A percentile compares a stretch with the other conserved stretches of the same genome.
Evolutionary conservation across 2,888 invertebrate species (phyloP).

Genomic region (Zaprionus obscuricornis): DNA sequence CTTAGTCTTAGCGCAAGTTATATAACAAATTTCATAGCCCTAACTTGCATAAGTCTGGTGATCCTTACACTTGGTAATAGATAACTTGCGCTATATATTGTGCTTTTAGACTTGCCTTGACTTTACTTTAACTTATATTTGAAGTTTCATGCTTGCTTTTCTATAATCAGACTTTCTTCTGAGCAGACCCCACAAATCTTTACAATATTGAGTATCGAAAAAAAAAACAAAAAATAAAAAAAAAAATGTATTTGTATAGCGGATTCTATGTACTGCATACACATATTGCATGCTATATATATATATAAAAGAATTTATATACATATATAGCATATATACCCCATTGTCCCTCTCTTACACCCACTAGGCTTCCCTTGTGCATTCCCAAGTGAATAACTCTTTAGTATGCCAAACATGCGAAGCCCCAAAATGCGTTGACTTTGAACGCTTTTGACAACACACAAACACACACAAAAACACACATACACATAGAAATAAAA

Average conservation of each 20-base stretch:
- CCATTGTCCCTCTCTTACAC: too few species aligned
- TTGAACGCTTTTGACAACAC: conserved; percentile 50
- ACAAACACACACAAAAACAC: not conserved
- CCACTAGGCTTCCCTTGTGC: conserved; percentile 6
- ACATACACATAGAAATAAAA: not conserved
- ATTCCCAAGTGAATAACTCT: conserved; percentile 25
- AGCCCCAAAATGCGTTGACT: conserved; percentile 52
- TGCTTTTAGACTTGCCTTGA: too few species aligned
- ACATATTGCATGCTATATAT: conserved; percentile 3
- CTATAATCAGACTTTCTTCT: not conserved
- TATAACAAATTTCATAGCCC: too few species aligned
- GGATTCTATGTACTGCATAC: conserved; percentile 52
- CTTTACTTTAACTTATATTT: too few species aligned
- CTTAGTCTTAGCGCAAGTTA: too few species aligned
- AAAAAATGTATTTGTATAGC: conserved; percentile 28
- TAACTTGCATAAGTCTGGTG: too few species aligned
- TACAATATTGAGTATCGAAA: conserved; percentile 17
- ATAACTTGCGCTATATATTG: too few species aligned
- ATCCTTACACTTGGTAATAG: too few species aligned
- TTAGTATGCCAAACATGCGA: conserved; percentile 53
- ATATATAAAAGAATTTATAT: not conserved
- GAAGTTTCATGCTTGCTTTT: too few species aligned
- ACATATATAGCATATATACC: not conserved
- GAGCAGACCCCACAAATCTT: conserved; percentile 15
- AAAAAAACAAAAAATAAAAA: too few species aligned